Evolutionary conservation across 2,888 invertebrate genomes (phyloP), one percentile per base, ranked within the genome.

Genomic region (Pterostichus niger): DNA sequence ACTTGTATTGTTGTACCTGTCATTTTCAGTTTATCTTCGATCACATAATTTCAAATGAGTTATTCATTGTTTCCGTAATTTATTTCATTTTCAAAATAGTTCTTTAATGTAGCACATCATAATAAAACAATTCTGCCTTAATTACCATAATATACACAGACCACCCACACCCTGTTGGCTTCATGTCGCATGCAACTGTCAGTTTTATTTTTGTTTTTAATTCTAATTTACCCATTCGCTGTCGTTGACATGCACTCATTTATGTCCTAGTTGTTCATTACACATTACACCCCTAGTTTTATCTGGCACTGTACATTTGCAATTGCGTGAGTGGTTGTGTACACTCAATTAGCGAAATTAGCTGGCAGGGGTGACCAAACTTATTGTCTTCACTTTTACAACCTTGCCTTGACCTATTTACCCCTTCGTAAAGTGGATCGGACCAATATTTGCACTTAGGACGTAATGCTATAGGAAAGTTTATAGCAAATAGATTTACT

Each of bases 341-440:
- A 59, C 59, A 59, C 59, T 59, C 59, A 59, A 59, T 59, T 59
- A 59, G 59, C 59, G 24, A 24, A 59, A 59, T 59, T 59, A 24
- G 11, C 2, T 11, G 31, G 17, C 31, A 59, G 59, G 31, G 24
- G 59, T 31, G 59, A 10, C 59, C 59, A 59, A 11, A 24, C 11
- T 9, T 40, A 40, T 15, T 3, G 11, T 59, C 11, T 59, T 59
- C 59, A 24, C 31, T 59, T 54, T 59, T 59, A 59, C 10, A 7
- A 7, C 56, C 56, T 1, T 59, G 59, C 59, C 59, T 31, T 59
- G 59, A 59, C 59, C 59, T 24, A 31, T 24, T 24, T 59, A 59
- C 10, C 17, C 11, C 40, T 9, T 6, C 9, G 40, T 31, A 59
- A 59, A 59, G 31, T 59, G 31, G 59, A 24, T 7, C 24, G 5